A percentile compares a stretch with the other conserved stretches of the same genome.
Evolutionary conservation across 2,113 vertebrate species (phyloP).

Genomic region (Eurystomus gularis): DNA sequence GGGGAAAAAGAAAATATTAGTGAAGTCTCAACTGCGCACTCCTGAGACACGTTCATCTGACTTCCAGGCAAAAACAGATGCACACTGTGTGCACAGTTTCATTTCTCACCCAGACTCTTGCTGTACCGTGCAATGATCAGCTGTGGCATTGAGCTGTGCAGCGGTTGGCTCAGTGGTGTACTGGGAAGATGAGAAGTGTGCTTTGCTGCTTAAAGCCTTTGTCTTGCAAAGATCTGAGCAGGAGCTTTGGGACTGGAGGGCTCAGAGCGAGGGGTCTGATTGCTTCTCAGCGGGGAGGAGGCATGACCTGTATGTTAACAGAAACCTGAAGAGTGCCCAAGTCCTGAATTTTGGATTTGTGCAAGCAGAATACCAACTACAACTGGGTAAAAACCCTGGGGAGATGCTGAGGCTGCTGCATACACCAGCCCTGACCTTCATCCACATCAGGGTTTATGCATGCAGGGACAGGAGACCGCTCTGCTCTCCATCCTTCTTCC

Average conservation of each 20-base stretch:
- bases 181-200: not conserved
- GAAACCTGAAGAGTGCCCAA: not conserved
- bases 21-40: not conserved
- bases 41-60: not conserved
- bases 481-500: not conserved
- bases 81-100: not conserved
- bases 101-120: not conserved
- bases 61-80: not conserved
- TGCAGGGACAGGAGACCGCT: not conserved
- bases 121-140: not conserved
- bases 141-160: not conserved
- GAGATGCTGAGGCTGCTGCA: not conserved
- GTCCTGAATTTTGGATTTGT: not conserved
- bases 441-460: accelerated
- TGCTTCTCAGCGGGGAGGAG: not conserved
- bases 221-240: not conserved
- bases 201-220: not conserved
- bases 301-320: not conserved
- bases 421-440: not conserved
- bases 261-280: not conserved
- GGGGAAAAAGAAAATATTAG: not conserved
- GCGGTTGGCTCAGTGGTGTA: not conserved
- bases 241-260: not conserved
- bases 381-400: not conserved
- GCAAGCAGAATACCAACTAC: not conserved